A percentile compares a stretch with the other conserved stretches of the same genome.
Evolutionary conservation across 2,113 vertebrate species (phyloP).

Genomic region (Leptosomus discolor): DNA sequence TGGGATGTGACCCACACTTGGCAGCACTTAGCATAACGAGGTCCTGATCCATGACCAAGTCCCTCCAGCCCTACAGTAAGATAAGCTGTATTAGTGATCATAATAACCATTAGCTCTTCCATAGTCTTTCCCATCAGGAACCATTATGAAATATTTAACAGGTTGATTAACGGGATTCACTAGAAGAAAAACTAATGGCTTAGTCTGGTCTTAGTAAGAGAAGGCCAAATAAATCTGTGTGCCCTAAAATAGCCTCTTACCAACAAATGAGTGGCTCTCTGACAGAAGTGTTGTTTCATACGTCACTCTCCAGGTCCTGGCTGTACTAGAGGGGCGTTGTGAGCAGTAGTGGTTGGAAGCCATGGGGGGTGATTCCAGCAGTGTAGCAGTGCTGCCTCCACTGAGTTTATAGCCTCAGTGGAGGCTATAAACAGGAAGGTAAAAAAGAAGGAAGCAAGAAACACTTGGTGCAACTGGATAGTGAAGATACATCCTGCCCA

Average conservation of each 20-base stretch:
- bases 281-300: not conserved
- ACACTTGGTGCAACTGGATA: not conserved
- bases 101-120: not conserved
- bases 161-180: not conserved
- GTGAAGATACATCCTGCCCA: not conserved
- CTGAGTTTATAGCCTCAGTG: too few species aligned
- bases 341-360: not conserved
- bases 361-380: not conserved
- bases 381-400: not conserved
- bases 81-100: not conserved
- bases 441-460: not conserved
- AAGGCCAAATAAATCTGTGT: not conserved
- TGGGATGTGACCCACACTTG: not conserved
- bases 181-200: not conserved
- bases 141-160: not conserved
- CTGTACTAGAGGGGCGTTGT: accelerated
- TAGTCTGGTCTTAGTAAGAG: not conserved
- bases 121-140: not conserved
- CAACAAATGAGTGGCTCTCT: not conserved
- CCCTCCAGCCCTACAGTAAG: not conserved
- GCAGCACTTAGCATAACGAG: not conserved
- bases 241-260: not conserved
- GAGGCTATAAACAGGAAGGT: not conserved
- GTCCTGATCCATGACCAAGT: not conserved
- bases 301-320: not conserved